Evolutionary conservation across 2,888 invertebrate species (phyloP).

Genomic region (Orchestes rusci): DNA sequence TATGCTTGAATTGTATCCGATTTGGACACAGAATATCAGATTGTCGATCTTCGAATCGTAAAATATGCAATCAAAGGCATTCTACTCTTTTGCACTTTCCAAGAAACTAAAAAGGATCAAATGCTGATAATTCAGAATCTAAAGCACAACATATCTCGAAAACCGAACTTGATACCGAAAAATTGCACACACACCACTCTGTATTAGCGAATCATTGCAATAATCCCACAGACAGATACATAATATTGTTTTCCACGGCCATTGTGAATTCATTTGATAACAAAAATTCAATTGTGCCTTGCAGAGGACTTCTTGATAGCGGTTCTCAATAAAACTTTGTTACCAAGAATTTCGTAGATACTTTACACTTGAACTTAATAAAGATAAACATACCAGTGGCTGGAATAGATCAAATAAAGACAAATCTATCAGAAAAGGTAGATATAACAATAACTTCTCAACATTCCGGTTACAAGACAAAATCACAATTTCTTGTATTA

Average conservation of each 20-base stretch:
- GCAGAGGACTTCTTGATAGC: conserved; percentile 11
- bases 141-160: not conserved
- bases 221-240: not conserved
- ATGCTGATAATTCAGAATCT: not conserved
- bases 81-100: not conserved
- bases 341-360: not conserved
- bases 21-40: not conserved
- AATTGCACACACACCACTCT: not conserved
- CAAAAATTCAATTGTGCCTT: not conserved
- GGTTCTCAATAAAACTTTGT: conserved; percentile 9
- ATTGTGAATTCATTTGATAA: not conserved
- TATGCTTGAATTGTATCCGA: not conserved
- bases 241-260: not conserved
- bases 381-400: conserved; percentile 11
- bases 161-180: not conserved
- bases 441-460: conserved; percentile 5
- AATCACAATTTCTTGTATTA: conserved; percentile 14
- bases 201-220: not conserved
- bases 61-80: not conserved
- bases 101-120: not conserved
- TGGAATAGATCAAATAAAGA: conserved; percentile 13
- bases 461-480: conserved; percentile 3
- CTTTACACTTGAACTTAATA: not conserved
- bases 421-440: conserved; percentile 2
- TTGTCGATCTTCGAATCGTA: not conserved